These are phyloP conservation scores for Pseudorhombus dupliciocellatus DNA, from an alignment of 2,113 vertebrate species.

Conservation along the genomic window DNA sequence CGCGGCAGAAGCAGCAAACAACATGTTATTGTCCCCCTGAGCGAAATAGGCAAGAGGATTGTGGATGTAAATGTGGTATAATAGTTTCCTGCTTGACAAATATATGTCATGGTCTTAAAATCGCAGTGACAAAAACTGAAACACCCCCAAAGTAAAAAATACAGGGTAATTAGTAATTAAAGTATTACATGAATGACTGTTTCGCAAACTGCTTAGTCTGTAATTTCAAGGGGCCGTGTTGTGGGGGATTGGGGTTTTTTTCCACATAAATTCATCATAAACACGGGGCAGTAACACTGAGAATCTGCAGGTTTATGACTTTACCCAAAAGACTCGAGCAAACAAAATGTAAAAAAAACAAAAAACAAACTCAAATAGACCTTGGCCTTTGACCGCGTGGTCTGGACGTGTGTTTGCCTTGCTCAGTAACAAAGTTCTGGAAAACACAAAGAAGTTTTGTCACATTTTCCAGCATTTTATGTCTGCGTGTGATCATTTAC, in stretches of 20 bases:
- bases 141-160: neutral
- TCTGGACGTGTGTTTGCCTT: slow-evolving; percentile 51
- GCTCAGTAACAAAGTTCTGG: slow-evolving; percentile 16
- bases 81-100: neutral
- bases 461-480: slow-evolving; percentile 4
- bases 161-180: slow-evolving; percentile 29
- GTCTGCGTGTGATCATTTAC: neutral
- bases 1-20: slow-evolving; percentile 50
- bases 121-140: neutral
- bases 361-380: slow-evolving; percentile 44
- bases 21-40: slow-evolving; percentile 49
- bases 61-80: neutral
- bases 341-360: slow-evolving; percentile 43
- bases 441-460: neutral
- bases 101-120: neutral
- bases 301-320: slow-evolving; percentile 13
- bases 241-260: slow-evolving; percentile 27
- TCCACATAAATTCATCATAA: slow-evolving; percentile 1
- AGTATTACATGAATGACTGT: slow-evolving; percentile 42
- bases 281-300: neutral
- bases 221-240: slow-evolving; percentile 23
- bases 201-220: slow-evolving; percentile 12
- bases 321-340: slow-evolving; percentile 30
- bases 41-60: slow-evolving; percentile 31
- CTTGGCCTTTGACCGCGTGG: slow-evolving; percentile 44